Percentiles rank a stretch among this genome's conserved stretches.
Conservation (phyloP, 2,888 invertebrate species). For the Cephonodes hylas region DNA sequence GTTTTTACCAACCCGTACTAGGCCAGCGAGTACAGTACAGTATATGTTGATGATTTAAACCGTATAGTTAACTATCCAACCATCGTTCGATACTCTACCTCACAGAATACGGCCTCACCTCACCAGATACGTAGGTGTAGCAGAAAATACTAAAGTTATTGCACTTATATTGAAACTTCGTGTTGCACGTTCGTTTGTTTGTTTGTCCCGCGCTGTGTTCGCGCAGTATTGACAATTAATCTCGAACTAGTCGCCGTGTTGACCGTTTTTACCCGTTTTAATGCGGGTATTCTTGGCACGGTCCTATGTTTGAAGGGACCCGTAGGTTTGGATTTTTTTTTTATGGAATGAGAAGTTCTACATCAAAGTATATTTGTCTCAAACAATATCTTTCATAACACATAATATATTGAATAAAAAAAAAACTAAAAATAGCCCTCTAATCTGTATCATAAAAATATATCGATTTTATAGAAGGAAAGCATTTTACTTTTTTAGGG, state of each 20-base stretch:
- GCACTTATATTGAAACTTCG: constrained; percentile 66
- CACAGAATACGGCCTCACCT: constrained; percentile 49
- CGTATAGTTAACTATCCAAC: neutral
- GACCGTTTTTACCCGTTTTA: constrained; percentile 4
- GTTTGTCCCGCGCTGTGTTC: constrained; percentile 46
- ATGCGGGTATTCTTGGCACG: neutral
- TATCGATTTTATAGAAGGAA: too few relatives aligned
- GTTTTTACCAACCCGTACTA: too few relatives aligned
- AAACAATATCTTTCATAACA: too few relatives aligned
- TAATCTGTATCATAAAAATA: too few relatives aligned
- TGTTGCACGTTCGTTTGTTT: constrained; percentile 65
- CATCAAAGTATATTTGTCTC: too few relatives aligned
- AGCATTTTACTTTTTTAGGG: too few relatives aligned
- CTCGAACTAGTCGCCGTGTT: constrained; percentile 34
- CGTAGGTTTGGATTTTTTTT: neutral
- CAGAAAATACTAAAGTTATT: constrained; percentile 72
- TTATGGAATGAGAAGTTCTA: neutral
- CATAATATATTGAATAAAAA: too few relatives aligned
- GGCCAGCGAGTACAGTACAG: too few relatives aligned
- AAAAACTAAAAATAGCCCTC: too few relatives aligned
- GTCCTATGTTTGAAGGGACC: neutral
- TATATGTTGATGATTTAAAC: too few relatives aligned
- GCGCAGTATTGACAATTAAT: constrained; percentile 69
- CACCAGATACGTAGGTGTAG: constrained; percentile 65
- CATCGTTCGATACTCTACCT: neutral